These are phyloP conservation scores for Volucella inanis DNA, from an alignment of 2,888 invertebrate species.

Conservation along the genomic window DNA sequence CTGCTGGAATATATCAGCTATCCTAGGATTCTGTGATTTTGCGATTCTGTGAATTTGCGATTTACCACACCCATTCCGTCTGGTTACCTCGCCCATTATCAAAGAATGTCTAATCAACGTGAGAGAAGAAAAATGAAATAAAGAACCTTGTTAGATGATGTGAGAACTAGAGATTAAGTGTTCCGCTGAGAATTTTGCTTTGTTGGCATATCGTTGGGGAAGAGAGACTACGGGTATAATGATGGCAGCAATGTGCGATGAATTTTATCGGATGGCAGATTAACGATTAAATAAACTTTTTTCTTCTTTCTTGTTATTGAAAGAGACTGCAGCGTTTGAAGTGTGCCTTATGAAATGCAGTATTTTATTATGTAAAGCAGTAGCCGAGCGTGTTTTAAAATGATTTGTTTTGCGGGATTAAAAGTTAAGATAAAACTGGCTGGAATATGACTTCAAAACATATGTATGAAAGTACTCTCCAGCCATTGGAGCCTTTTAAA, in stretches of 20 bases:
- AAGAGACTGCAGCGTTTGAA: background rate
- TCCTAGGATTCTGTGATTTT: slow-evolving; percentile 43
- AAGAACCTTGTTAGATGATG: slow-evolving; percentile 53
- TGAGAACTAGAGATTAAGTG: slow-evolving; percentile 61
- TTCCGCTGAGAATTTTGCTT: slow-evolving; percentile 43
- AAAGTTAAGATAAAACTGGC: background rate
- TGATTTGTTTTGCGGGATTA: background rate
- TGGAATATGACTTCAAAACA: too few relatives aligned
- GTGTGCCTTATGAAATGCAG: slow-evolving; percentile 2
- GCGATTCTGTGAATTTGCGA: slow-evolving; percentile 44
- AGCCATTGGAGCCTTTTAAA: too few relatives aligned
- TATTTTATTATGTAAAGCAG: slow-evolving; percentile 1
- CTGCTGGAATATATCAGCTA: slow-evolving; percentile 25
- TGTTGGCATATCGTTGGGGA: slow-evolving; percentile 46
- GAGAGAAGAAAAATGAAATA: slow-evolving; percentile 40
- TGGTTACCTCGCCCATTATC: slow-evolving; percentile 6
- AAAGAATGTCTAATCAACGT: slow-evolving; percentile 57
- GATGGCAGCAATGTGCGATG: background rate
- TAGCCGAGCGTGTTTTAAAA: background rate
- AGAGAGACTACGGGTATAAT: background rate
- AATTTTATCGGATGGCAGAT: slow-evolving; percentile 43
- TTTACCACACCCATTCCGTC: background rate
- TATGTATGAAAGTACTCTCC: too few relatives aligned
- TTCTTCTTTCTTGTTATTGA: background rate
- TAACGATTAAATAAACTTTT: slow-evolving; percentile 43